These are phyloP conservation scores for Platysternon megacephalum DNA, from an alignment of 2,113 vertebrate species.

Conservation along the genomic window DNA sequence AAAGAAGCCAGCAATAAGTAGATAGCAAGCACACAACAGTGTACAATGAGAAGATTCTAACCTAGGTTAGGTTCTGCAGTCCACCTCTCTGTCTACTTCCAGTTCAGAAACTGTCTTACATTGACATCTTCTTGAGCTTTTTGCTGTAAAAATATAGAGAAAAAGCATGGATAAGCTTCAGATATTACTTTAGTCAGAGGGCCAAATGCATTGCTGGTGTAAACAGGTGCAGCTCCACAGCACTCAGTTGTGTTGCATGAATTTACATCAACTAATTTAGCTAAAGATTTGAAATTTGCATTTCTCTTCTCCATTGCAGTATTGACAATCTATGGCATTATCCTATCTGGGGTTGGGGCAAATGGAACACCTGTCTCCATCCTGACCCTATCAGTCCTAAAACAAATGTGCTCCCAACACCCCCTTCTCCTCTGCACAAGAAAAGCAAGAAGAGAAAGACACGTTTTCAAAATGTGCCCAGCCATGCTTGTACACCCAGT, in stretches of 20 bases:
- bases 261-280: background rate
- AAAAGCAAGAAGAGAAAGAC: background rate
- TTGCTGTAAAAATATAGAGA: background rate
- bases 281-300: background rate
- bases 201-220: background rate
- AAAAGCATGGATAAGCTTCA: background rate
- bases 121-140: background rate
- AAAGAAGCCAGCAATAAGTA: background rate
- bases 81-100: background rate
- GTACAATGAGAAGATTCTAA: background rate
- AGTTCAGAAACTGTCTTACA: background rate
- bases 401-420: background rate
- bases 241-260: background rate
- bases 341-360: background rate
- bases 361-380: background rate
- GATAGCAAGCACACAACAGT: background rate
- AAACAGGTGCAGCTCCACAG: background rate
- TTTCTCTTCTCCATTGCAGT: background rate
- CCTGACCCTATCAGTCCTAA: background rate
- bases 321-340: background rate
- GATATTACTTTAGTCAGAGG: background rate
- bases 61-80: background rate
- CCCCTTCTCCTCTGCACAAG: background rate
- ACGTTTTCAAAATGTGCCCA: background rate
- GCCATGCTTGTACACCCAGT: background rate